Conservation (phyloP, 2,797 vertebrate species). For the Fratercula arctica region DNA sequence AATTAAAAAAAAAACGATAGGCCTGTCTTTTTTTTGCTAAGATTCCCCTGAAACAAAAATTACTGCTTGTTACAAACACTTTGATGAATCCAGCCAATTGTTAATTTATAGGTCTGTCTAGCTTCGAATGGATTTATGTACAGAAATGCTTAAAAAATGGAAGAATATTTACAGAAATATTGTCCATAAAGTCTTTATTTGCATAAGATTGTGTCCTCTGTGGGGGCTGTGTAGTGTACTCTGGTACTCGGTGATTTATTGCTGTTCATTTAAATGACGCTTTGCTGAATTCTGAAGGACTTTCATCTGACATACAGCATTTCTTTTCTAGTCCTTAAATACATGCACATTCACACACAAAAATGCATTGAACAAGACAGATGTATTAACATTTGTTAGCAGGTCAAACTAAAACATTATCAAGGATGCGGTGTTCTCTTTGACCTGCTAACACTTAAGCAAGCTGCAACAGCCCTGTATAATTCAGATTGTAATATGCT, state of each 20-base stretch:
- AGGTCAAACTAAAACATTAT: slow-evolving; percentile 45
- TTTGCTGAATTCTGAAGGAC: slow-evolving; percentile 23
- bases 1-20: neutral
- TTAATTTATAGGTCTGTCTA: neutral
- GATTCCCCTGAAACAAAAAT: neutral
- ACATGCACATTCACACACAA: slow-evolving; percentile 31
- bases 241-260: neutral
- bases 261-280: slow-evolving; percentile 11
- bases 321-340: slow-evolving; percentile 43
- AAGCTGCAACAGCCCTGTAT: slow-evolving; percentile 26
- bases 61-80: neutral
- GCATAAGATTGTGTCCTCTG: neutral
- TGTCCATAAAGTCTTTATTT: neutral
- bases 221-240: neutral
- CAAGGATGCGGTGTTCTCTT: slow-evolving; percentile 23
- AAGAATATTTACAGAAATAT: neutral
- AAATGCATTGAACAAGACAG: neutral
- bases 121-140: neutral
- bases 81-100: neutral
- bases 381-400: slow-evolving; percentile 44
- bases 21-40: neutral
- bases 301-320: neutral
- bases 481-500: slow-evolving; percentile 55
- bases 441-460: slow-evolving; percentile 52
- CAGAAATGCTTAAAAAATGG: neutral